Conservation (phyloP, 2,797 vertebrate genomes). For the Pseudopleuronectes americanus region DNA sequence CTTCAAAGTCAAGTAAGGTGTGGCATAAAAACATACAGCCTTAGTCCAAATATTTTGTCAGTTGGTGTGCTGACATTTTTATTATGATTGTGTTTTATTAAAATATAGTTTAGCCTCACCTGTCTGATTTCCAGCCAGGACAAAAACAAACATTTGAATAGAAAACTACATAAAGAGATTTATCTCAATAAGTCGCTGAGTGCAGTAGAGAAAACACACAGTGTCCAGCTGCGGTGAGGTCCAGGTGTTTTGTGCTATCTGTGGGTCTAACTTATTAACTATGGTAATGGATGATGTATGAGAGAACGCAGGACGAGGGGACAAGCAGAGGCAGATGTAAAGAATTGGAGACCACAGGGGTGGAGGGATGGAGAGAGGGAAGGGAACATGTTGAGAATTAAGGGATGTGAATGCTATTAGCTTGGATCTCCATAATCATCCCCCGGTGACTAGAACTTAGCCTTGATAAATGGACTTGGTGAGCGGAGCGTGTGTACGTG, state of each 20-base stretch:
- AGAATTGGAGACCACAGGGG: slow-evolving; percentile 74
- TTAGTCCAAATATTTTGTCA: not conserved
- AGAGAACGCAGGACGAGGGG: slow-evolving; percentile 42
- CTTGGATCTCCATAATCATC: slow-evolving; percentile 79
- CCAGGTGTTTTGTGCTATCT: slow-evolving; percentile 63
- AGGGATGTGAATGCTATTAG: slow-evolving; percentile 75
- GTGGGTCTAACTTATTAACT: slow-evolving; percentile 62
- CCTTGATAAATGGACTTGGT: slow-evolving; percentile 80
- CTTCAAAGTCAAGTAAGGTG: too few species aligned
- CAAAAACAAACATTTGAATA: slow-evolving; percentile 25
- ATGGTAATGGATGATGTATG: slow-evolving; percentile 70
- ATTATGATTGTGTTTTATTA: not conserved
- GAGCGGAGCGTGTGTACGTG: slow-evolving; percentile 47
- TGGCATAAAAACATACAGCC: not conserved
- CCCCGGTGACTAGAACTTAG: slow-evolving; percentile 80
- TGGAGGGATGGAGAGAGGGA: slow-evolving; percentile 53
- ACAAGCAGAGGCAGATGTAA: slow-evolving; percentile 64
- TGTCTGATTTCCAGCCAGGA: not conserved
- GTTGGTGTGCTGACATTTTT: not conserved
- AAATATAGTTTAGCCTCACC: not conserved
- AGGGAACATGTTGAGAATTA: slow-evolving; percentile 67
- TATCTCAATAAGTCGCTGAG: slow-evolving; percentile 2
- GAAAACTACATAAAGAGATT: slow-evolving; percentile 12
- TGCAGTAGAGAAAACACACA: slow-evolving; percentile 21
- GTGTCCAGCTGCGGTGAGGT: slow-evolving; percentile 41